Evolutionary conservation across 2,113 vertebrate genomes (phyloP).

Genomic region (Gymnorhina tibicen): DNA sequence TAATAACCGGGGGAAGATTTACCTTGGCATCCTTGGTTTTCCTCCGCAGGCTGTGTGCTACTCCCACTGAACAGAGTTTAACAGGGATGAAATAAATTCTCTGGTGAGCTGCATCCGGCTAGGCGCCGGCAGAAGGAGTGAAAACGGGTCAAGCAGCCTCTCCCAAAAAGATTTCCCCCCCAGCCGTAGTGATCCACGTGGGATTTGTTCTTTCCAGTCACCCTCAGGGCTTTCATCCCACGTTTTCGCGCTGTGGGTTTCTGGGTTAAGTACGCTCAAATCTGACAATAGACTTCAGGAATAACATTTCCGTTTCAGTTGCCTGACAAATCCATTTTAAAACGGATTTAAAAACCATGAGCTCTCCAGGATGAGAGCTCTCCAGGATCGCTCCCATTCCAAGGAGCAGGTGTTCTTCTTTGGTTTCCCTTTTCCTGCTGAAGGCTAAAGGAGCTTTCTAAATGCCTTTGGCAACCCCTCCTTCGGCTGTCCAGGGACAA

Average conservation of each 20-base stretch:
- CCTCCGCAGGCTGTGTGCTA: not conserved
- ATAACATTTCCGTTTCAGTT: not conserved
- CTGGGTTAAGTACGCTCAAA: not conserved
- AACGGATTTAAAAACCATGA: no score
- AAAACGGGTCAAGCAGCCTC: not conserved
- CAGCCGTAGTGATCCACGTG: rapidly evolving
- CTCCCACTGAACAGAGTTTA: not conserved
- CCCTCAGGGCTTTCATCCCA: not conserved
- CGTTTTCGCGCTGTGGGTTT: not conserved
- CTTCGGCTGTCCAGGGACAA: not conserved
- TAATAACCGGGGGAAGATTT: slow-evolving; percentile 43
- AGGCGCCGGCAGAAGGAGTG: not conserved
- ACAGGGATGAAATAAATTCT: not conserved
- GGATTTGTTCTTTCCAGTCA: not conserved
- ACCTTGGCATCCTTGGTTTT: not conserved
- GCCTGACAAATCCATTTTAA: no score
- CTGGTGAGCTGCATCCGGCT: not conserved
- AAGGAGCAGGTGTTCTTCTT: not conserved
- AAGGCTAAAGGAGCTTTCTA: not conserved
- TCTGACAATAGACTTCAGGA: not conserved
- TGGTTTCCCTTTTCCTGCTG: not conserved
- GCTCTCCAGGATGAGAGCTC: not conserved
- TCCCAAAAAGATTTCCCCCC: not conserved
- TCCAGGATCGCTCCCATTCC: not conserved
- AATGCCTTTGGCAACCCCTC: not conserved